A percentile compares a stretch with the other conserved stretches of the same genome.
Evolutionary conservation across 2,888 invertebrate genomes (phyloP).

Genomic region (Villa cingulata): DNA sequence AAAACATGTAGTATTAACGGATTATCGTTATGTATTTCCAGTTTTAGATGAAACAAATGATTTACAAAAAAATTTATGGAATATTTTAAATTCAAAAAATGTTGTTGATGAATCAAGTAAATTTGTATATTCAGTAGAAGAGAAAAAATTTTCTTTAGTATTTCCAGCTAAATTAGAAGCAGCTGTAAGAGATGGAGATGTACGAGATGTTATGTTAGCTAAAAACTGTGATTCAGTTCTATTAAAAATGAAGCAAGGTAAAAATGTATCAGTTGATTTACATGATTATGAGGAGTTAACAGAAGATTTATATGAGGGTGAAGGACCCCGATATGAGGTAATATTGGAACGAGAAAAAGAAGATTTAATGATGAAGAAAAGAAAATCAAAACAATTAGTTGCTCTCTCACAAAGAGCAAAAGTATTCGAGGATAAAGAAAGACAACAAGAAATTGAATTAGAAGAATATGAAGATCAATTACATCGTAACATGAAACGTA

Average conservation of each 20-base stretch:
- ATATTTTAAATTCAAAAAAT: constrained; percentile 47
- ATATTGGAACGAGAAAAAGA: constrained; percentile 46
- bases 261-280: constrained; percentile 60
- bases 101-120: constrained; percentile 40
- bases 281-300: constrained; percentile 40
- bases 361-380: constrained; percentile 42
- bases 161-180: constrained; percentile 60
- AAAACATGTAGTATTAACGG: constrained; percentile 51
- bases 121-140: constrained; percentile 63
- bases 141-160: constrained; percentile 59
- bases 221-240: constrained; percentile 61
- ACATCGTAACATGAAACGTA: constrained; percentile 43
- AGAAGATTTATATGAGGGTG: constrained; percentile 50
- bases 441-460: constrained; percentile 43
- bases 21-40: constrained; percentile 63
- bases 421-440: constrained; percentile 65
- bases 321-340: constrained; percentile 53
- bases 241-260: constrained; percentile 57
- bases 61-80: constrained; percentile 47
- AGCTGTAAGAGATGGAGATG: constrained; percentile 62
- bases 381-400: constrained; percentile 46
- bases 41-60: constrained; percentile 54
- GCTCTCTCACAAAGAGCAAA: constrained; percentile 51
- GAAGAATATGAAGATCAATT: constrained; percentile 41
- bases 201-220: constrained; percentile 61